Base-by-base conservation (phyloP, 1,140 invertebrate species). In the Macrocentrus cingulum region DNA sequence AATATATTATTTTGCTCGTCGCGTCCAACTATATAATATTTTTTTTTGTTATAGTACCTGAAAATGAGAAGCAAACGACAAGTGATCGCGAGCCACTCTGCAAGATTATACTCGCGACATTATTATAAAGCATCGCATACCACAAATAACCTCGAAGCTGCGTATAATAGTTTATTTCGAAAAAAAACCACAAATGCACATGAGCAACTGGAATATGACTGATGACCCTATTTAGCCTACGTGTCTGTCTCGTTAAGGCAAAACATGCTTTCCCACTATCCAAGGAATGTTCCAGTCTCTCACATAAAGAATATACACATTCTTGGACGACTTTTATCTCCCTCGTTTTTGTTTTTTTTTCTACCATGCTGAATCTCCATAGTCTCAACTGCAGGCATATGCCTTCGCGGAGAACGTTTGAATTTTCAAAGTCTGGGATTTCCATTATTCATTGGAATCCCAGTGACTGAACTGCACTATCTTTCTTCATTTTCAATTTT, bases 1-100 rank as follows among this genome's bases (percentile, higher is more conserved):
- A n/a, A n/a, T n/a, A n/a, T n/a, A n/a, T n/a, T n/a, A n/a, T n/a
- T n/a, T n/a, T n/a, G n/a, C n/a, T n/a, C n/a, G n/a, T n/a, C n/a
- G n/a, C n/a, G n/a, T n/a, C n/a, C n/a, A n/a, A n/a, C n/a, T n/a
- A n/a, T n/a, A n/a, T n/a, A n/a, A n/a, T n/a, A n/a, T n/a, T n/a
- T n/a, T n/a, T n/a, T n/a, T n/a, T n/a, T n/a, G n/a, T n/a, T n/a
- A 39, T n/a, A 15, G 36, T 11, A 39, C 15, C 36, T 4, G 13
- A 15, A 7, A 11, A 39, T n/a, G 36, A 39, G 36, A 39, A 39
- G 15, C 36, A 39, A 11, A 39, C n/a, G n/a, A n/a, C n/a, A n/a
- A n/a, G n/a, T 11, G 13, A n/a, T 4, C 36, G 3, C 3, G 13
- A 60, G 56, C 65, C 65, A 67, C 66, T 68, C 60, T 63, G 55